Conservation (phyloP, 1,140 invertebrate species). For the Papilio glaucus region DNA sequence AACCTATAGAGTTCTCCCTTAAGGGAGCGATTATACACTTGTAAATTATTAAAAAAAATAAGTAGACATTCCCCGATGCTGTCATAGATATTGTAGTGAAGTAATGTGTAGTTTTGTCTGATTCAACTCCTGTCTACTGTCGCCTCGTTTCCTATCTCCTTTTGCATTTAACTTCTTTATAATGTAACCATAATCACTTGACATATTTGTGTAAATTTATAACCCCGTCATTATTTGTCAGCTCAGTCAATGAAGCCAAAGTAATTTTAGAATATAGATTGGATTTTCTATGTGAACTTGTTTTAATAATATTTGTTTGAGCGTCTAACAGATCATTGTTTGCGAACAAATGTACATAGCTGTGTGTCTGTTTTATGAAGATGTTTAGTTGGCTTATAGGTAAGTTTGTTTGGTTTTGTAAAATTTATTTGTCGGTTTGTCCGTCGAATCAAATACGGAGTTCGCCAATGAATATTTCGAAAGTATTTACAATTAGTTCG, state of each 20-base stretch:
- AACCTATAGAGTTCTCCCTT: conserved; percentile 1
- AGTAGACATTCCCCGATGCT: conserved; percentile 65
- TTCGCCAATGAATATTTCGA: background rate
- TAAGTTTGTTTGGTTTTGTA: conserved; percentile 27
- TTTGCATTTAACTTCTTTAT: conserved; percentile 53
- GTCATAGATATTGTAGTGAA: conserved; percentile 38
- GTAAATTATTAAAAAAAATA: conserved; percentile 37
- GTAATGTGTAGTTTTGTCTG: conserved; percentile 48
- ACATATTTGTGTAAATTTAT: conserved; percentile 6
- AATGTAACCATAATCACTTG: background rate
- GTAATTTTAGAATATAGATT: conserved; percentile 49
- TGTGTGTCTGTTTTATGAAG: conserved; percentile 29
- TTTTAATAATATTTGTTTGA: conserved; percentile 34
- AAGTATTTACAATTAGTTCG: conserved; percentile 2
- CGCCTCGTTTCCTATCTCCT: conserved; percentile 30
- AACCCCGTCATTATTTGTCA: conserved; percentile 17
- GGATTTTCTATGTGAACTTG: conserved; percentile 35
- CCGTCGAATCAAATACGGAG: background rate
- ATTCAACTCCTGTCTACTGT: background rate
- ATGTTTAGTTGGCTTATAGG: conserved; percentile 27
- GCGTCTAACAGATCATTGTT: conserved; percentile 29
- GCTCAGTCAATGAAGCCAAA: conserved; percentile 61
- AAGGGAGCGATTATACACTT: conserved; percentile 14
- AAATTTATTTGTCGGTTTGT: background rate
- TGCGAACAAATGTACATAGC: conserved; percentile 39